Percentiles rank a stretch among this genome's conserved stretches.
Conservation (phyloP, 2,797 vertebrate species). For the Parambassis ranga region DNA sequence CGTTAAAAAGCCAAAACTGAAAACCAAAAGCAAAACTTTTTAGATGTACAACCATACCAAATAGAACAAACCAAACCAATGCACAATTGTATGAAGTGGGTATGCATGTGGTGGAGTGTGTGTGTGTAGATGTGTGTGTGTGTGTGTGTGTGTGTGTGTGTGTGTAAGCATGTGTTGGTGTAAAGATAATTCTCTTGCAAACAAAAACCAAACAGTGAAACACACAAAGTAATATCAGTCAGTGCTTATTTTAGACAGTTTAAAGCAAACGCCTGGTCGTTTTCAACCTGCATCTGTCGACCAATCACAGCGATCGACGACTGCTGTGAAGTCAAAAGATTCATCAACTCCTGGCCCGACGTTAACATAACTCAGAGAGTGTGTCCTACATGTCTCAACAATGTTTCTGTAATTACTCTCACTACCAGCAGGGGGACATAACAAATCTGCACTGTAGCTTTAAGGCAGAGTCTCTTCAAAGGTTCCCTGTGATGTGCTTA, state of each 20-base stretch:
- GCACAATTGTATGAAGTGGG: constrained; percentile 72
- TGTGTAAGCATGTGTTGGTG: constrained; percentile 14
- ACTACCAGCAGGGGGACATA: too few species aligned
- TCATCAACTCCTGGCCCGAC: too few species aligned
- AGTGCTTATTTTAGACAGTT: constrained; percentile 2
- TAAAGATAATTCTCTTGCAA: constrained; percentile 48
- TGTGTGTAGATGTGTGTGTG: constrained; percentile 18
- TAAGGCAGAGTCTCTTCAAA: too few species aligned
- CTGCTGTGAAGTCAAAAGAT: background rate
- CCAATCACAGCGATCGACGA: background rate
- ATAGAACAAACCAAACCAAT: constrained; percentile 76
- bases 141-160: background rate
- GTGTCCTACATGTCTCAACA: too few species aligned
- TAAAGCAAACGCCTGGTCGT: background rate
- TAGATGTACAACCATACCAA: constrained; percentile 71
- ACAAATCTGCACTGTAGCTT: too few species aligned
- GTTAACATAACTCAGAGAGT: too few species aligned
- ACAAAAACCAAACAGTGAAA: constrained; percentile 63
- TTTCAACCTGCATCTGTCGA: constrained; percentile 22
- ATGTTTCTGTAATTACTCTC: too few species aligned
- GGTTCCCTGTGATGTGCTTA: too few species aligned
- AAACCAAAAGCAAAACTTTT: constrained; percentile 75
- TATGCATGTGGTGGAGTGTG: constrained; percentile 14
- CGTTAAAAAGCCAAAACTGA: constrained; percentile 75
- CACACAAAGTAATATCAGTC: background rate